Evolutionary conservation across 2,113 vertebrate species (phyloP).

Genomic region (Fregetta grallaria): DNA sequence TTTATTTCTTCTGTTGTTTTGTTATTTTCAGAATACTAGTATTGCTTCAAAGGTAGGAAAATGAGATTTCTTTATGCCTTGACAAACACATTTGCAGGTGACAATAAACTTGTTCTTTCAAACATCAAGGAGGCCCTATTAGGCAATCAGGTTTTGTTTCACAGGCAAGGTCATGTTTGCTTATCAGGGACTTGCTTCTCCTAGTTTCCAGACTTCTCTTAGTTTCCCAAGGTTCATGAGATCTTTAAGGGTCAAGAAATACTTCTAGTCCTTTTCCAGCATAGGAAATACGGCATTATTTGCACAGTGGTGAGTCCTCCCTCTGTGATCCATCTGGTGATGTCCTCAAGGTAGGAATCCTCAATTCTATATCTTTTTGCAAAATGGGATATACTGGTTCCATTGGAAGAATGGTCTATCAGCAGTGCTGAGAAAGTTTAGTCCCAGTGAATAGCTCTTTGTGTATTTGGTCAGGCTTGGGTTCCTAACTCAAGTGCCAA

Average conservation of each 20-base stretch:
- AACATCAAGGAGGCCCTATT: neutral
- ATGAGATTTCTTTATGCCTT: neutral
- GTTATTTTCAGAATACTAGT: neutral
- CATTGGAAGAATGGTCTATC: accelerated
- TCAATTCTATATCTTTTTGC: neutral
- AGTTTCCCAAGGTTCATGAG: neutral
- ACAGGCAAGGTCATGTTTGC: constrained; percentile 2
- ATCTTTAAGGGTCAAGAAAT: neutral
- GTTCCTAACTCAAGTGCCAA: neutral
- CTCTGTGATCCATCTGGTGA: neutral
- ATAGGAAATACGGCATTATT: neutral
- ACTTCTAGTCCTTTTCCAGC: neutral
- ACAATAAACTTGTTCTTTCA: constrained; percentile 17
- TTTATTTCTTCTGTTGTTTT: neutral
- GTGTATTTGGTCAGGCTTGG: neutral
- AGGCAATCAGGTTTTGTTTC: constrained; percentile 9
- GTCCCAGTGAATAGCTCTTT: neutral
- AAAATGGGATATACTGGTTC: neutral
- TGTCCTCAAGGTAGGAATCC: neutral
- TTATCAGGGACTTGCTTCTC: constrained; percentile 13
- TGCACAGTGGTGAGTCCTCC: neutral
- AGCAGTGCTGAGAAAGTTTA: neutral
- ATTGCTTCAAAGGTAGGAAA: neutral
- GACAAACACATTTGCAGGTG: neutral
- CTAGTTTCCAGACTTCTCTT: neutral